Conservation (phyloP, 2,888 invertebrate genomes). For the Sinhomidia bicolor region DNA sequence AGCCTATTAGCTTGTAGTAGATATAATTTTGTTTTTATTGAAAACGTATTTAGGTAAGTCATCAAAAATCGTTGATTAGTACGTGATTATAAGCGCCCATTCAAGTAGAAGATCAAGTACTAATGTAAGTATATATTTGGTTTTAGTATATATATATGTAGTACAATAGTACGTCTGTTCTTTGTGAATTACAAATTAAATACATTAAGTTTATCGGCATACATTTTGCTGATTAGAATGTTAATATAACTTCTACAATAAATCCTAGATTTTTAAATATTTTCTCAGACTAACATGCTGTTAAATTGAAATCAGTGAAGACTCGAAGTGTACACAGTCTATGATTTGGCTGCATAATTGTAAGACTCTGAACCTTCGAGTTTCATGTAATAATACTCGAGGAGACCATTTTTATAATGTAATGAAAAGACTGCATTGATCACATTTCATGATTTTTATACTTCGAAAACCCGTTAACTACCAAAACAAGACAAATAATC, state of each 20-base stretch:
- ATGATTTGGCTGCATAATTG: slow-evolving; percentile 66
- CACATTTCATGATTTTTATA: slow-evolving; percentile 53
- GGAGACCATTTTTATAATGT: slow-evolving; percentile 68
- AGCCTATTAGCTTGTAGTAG: background rate
- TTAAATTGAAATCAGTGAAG: slow-evolving; percentile 55
- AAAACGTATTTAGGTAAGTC: background rate
- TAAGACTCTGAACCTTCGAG: slow-evolving; percentile 73
- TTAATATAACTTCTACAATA: slow-evolving; percentile 25
- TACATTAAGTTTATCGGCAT: background rate
- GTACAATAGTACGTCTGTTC: no score
- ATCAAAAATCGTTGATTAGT: background rate
- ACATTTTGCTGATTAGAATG: background rate
- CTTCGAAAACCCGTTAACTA: slow-evolving; percentile 62
- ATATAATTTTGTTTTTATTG: background rate
- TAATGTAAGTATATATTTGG: slow-evolving; percentile 9
- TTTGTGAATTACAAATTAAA: background rate
- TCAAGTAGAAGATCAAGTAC: background rate
- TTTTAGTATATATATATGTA: no score
- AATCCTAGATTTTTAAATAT: background rate
- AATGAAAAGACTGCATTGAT: slow-evolving; percentile 71
- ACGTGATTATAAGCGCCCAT: background rate
- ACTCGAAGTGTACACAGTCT: slow-evolving; percentile 72
- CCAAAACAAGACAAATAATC: background rate
- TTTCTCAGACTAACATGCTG: slow-evolving; percentile 60
- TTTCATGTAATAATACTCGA: slow-evolving; percentile 70